Evolutionary conservation across 2,888 invertebrate species (phyloP), one percentile per base, ranked within the genome.

Genomic region (Rhorus exstirpatorius): DNA sequence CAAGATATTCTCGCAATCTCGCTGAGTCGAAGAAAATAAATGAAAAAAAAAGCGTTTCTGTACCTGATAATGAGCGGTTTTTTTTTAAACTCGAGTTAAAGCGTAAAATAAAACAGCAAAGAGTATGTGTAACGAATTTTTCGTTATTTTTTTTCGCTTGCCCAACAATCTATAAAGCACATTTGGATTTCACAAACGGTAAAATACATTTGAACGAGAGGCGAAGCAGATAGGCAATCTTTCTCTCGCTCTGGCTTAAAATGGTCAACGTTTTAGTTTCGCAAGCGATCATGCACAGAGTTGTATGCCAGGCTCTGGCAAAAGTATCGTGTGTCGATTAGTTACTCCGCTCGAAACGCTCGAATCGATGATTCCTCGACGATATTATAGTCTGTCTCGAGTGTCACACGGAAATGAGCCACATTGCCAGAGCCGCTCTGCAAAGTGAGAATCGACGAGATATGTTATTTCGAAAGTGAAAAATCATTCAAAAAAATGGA

Each of bases 271-370:
- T 19, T 67, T 76, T 46, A 58, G 53, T 76, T 67, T 76, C 75
- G 75, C 67, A 76, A 76, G 44, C 55, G 19, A 58, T 35, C 38
- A 17, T n/a, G 19, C 31, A n/a, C 51, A 49, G 38, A 85, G 84
- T 88, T 88, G 84, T 86, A 90, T 84, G 84, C 84, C 84, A 81
- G 84, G 85, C 84, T 84, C 82, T 75, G 63, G 77, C 63, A 75
- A 84, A 85, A 87, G 81, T 88, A 86, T 86, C 85, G 78, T 74
- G 49, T 83, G 81, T 86, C 85, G 83, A 85, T 86, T 81, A 86
- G 85, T 89, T 58, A 44, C 35, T 67, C 49, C 68, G 60, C 72
- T 79, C 79, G 74, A 82, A 76, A 81, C 76, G 83, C 78, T 67
- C 51, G 81, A n/a, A 79, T 58, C 41, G 65, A 31, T 71, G 60